A percentile compares a stretch with the other conserved stretches of the same genome.
Evolutionary conservation across 1,140 invertebrate species (phyloP).

Genomic region (Bombus waltoni): DNA sequence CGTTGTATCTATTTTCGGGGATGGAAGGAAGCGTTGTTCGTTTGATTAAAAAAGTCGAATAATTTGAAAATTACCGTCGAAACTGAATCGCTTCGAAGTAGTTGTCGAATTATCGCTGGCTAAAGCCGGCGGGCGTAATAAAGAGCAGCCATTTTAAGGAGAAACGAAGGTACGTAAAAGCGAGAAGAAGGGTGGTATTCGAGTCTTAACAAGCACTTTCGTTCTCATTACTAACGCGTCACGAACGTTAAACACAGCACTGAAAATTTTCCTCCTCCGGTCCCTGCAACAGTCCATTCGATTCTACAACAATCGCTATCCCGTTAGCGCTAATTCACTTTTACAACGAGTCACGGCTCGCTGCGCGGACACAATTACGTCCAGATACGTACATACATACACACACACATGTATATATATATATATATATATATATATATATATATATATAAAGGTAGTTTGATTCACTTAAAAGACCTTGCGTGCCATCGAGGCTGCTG

Average conservation of each 20-base stretch:
- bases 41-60: not conserved
- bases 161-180: not conserved
- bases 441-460: not conserved
- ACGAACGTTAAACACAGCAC: slow-evolving; percentile 2
- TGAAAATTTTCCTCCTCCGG: not conserved
- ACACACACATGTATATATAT: too few species aligned
- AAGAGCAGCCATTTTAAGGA: not conserved
- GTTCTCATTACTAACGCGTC: not conserved
- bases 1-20: too few species aligned
- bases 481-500: not conserved
- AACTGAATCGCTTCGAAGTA: not conserved
- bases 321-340: slow-evolving; percentile 33
- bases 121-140: not conserved
- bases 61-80: not conserved
- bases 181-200: not conserved
- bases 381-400: not conserved
- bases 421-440: not conserved
- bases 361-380: slow-evolving; percentile 27
- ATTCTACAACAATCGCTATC: slow-evolving; percentile 33
- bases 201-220: not conserved
- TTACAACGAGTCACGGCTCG: slow-evolving; percentile 18
- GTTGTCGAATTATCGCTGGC: not conserved
- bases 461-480: slow-evolving; percentile 3
- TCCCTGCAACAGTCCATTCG: slow-evolving; percentile 10
- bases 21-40: not conserved